Base-by-base conservation (phyloP, 92 coral and sea anemone genomes). In the Epizoanthus rinbou region DNA sequence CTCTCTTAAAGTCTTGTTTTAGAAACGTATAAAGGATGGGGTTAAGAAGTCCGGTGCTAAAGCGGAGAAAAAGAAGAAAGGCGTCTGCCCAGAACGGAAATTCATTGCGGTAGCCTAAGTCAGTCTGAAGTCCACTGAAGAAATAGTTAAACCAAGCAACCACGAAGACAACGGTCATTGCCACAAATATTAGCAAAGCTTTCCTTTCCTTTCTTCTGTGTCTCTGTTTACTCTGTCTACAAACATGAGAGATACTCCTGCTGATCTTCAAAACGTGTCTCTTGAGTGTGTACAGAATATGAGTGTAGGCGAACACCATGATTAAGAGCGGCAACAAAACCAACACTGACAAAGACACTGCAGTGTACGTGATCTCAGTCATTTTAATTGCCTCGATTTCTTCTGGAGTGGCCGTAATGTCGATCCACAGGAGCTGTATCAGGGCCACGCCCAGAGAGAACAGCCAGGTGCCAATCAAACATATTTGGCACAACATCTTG, bases 111-210 rank as follows among this genome's bases (percentile, higher is more conserved):
- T 64, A 25, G 5, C 85, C 80, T 50, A 92, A 57, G 64, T 92
- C 93, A 0, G 64, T 70, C 74, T 85, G 90, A 7, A 92, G 73
- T 28, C 91, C 75, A 11, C 50, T 53, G 52, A 92, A 85, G 81
- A 92, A 92, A 43, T 92, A 92, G 83, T 85, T 92, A 68, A 92
- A 92, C 96, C 96, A 92, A 2, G 88, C 93, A 1, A 84, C 79
- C 19, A 92, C 65, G 85, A 81, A 92, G 45, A 92, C 91, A 4
- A 86, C 33, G 24, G 87, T 85, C 96, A 92, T 92, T 17, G 91
- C 84, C 22, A 84, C 86, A 75, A 90, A 92, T 54, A 92, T 90
- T 19, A 92, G 8, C 19, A 90, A 63, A 3, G 93, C 96, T 28
- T 69, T 87, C n/a, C 87, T 75, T 57, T 92, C 96, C 66, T 92